These are phyloP conservation scores for Eufriesea mexicana DNA, from an alignment of 1,140 invertebrate genomes.

Conservation along the genomic window DNA sequence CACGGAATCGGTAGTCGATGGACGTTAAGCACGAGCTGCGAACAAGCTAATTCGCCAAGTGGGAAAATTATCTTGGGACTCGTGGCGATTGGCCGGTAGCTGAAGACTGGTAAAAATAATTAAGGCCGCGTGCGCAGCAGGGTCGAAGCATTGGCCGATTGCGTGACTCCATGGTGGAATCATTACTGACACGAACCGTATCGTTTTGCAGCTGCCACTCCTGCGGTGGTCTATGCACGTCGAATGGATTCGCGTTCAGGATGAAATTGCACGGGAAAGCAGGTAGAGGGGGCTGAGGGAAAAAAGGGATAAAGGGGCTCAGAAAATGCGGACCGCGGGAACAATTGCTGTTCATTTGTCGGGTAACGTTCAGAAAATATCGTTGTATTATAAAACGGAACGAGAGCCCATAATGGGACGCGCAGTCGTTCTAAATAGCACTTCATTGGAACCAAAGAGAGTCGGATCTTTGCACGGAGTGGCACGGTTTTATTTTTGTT, in stretches of 20 bases:
- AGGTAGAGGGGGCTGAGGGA: neutral
- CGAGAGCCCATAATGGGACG: neutral
- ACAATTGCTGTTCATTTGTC: slow-evolving; percentile 25
- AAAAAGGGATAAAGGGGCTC: neutral
- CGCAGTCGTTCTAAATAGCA: slow-evolving; percentile 24
- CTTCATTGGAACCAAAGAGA: slow-evolving; percentile 21
- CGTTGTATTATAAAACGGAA: slow-evolving; percentile 44
- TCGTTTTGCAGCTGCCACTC: slow-evolving; percentile 37
- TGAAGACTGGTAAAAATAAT: slow-evolving; percentile 61
- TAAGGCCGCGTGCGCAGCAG: slow-evolving; percentile 38
- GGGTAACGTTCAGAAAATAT: slow-evolving; percentile 39
- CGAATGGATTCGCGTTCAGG: slow-evolving; percentile 16
- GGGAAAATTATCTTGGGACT: slow-evolving; percentile 16
- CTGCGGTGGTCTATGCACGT: neutral
- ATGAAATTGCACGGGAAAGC: slow-evolving; percentile 43
- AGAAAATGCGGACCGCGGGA: neutral
- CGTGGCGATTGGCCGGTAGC: slow-evolving; percentile 31
- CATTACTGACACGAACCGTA: slow-evolving; percentile 70
- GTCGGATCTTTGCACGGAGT: slow-evolving; percentile 27
- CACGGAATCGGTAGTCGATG: slow-evolving; percentile 32
- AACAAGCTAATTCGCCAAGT: slow-evolving; percentile 46
- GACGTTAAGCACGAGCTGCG: slow-evolving; percentile 37
- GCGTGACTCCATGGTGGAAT: slow-evolving; percentile 64
- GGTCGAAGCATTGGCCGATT: slow-evolving; percentile 53
- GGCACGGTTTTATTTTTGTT: slow-evolving; percentile 1